Evolutionary conservation across 2,113 vertebrate species (phyloP), one percentile per base, ranked within the genome.

Genomic region (Heterotis niloticus): DNA sequence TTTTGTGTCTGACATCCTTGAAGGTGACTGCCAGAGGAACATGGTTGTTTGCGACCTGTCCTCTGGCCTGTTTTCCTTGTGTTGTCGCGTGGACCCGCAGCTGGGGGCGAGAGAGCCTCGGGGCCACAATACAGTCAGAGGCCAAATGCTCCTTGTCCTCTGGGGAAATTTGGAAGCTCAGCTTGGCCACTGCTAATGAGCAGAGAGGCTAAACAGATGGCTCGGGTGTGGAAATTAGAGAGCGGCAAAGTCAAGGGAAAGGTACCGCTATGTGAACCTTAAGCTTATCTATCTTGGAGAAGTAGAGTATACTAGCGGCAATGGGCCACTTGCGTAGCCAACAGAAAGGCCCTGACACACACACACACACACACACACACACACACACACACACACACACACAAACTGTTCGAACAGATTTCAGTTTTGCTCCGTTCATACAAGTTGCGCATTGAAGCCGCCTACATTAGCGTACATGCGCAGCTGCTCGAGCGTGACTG

Each of bases 101-200:
- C 10, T 13, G 16, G 26, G 18, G 20, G 28, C 10, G 56, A 68
- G 66, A 17, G 77, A 20, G 65, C n/a, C 26, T 78, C 54, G 26
- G 44, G 59, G 28, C 44, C 56, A 71, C 26, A 56, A 70, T 26
- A 71, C 54, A 68, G 51, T 64, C 59, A 78, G 54, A 78, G 18
- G 29, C 54, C 7, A 60, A 56, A 54, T 44, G 26, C n/a, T 56
- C 34, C 52, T 9, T 26, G 4, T 24, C 28, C 66, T 66, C 5
- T 10, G 18, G 77, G 28, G n/a, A 64, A 26, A 14, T 64, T 44
- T 34, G 59, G 64, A 78, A 66, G 11, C 14, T 14, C 56, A 60
- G 24, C 57, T 62, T 75, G 73, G 73, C 73, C 56, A 24, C 56
- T 62, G 74, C 26, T 78, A 69, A 71, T 10, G 56, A 70, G 77